phyloP scores from a whole-genome alignment of 2,888 invertebrate species.

The Lobophora halterata region DNA sequence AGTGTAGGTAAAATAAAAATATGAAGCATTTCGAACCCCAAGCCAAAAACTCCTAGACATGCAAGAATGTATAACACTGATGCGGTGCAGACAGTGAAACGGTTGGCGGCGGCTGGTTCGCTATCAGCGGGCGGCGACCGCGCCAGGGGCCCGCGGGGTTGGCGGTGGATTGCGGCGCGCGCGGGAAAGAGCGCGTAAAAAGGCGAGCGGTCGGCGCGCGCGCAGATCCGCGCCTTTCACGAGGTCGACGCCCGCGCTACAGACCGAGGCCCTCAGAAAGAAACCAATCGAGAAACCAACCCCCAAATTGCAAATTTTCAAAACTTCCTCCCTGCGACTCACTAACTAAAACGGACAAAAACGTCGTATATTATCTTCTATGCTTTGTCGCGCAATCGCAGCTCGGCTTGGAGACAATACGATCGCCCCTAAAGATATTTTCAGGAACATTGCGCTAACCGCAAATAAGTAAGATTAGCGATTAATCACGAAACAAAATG shows the following conservation, averaged over 20 bases:
- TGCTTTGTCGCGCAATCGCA: conserved; percentile 40
- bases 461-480: conserved; percentile 54
- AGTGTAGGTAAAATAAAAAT: no score
- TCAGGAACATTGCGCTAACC: conserved; percentile 54
- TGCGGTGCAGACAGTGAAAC: conserved; percentile 69
- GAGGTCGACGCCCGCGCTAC: conserved; percentile 71
- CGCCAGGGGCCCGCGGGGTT: conserved; percentile 75
- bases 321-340: conserved; percentile 38
- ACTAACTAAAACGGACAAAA: no score
- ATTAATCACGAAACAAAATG: conserved; percentile 52
- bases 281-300: conserved; percentile 49
- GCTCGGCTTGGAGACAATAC: conserved; percentile 20
- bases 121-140: conserved; percentile 80
- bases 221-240: conserved; percentile 72
- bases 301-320: conserved; percentile 48
- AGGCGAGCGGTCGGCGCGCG: conserved; percentile 71
- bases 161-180: conserved; percentile 60
- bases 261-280: conserved; percentile 60
- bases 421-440: conserved; percentile 39
- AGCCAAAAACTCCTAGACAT: no score
- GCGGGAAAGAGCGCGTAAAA: conserved; percentile 77
- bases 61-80: conserved; percentile 19
- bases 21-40: no score
- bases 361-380: conserved; percentile 40
- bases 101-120: conserved; percentile 69